Percentiles rank a stretch among this genome's conserved stretches.
phyloP scores from a whole-genome alignment of 2,888 invertebrate species.

The Fragum sueziense region DNA sequence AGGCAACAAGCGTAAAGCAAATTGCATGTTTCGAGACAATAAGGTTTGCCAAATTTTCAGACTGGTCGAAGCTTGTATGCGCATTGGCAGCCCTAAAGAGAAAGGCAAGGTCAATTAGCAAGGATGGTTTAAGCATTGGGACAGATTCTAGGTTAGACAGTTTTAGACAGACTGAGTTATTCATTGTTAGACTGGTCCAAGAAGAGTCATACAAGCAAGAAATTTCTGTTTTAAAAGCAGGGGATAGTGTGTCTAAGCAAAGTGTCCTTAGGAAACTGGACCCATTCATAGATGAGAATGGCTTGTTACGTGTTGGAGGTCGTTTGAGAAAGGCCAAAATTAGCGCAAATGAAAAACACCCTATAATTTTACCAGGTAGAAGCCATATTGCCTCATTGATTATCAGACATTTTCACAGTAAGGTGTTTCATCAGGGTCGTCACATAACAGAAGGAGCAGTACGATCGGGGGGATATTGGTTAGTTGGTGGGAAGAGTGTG shows the following conservation, averaged over 20 bases:
- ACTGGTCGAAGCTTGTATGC: background rate
- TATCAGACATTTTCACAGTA: slow-evolving; percentile 19
- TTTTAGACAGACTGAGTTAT: background rate
- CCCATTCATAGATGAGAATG: slow-evolving; percentile 24
- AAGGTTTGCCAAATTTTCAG: background rate
- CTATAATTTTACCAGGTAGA: slow-evolving; percentile 18
- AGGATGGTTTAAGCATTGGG: too few species aligned
- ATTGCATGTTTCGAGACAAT: background rate
- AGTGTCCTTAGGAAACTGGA: background rate
- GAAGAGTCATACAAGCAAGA: background rate
- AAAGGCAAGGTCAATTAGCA: background rate
- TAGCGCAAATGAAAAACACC: background rate
- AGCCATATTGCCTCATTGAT: slow-evolving; percentile 23
- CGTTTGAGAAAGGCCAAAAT: slow-evolving; percentile 7
- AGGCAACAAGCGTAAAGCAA: background rate
- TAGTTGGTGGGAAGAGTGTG: slow-evolving; percentile 26
- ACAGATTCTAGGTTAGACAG: background rate
- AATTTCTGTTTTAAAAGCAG: background rate
- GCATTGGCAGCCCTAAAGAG: background rate
- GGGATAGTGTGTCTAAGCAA: background rate
- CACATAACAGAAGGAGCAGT: slow-evolving; percentile 53
- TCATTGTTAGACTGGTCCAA: background rate
- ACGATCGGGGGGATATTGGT: too few species aligned
- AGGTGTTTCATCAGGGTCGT: slow-evolving; percentile 39
- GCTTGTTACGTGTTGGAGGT: slow-evolving; percentile 36